phyloP scores from a whole-genome alignment of 2,888 invertebrate genomes.

The Myopa testacea region DNA sequence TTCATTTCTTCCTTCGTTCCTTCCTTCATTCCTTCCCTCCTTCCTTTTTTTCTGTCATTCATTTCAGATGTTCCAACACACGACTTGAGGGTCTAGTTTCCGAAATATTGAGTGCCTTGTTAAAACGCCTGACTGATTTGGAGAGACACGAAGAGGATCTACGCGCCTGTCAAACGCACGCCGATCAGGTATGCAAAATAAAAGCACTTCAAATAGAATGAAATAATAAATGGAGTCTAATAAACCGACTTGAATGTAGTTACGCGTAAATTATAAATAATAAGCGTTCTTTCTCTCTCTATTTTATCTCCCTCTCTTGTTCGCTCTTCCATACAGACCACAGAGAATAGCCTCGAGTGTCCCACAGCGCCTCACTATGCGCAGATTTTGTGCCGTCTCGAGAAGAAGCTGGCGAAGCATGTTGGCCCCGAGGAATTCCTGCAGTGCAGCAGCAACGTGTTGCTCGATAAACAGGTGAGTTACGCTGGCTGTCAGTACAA shows the following conservation, averaged over 20 bases:
- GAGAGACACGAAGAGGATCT: constrained; percentile 68
- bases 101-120: constrained; percentile 69
- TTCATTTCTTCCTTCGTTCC: background rate
- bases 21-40: background rate
- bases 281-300: no score
- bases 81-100: constrained; percentile 67
- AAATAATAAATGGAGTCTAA: constrained; percentile 36
- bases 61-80: constrained; percentile 66
- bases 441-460: constrained; percentile 67
- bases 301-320: background rate
- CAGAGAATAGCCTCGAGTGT: constrained; percentile 55
- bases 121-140: constrained; percentile 69
- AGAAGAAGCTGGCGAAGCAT: constrained; percentile 68
- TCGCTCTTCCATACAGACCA: background rate
- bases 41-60: constrained; percentile 28
- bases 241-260: no score
- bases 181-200: constrained; percentile 58
- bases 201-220: background rate
- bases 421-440: constrained; percentile 68
- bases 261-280: no score
- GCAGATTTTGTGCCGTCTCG: constrained; percentile 67
- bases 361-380: constrained; percentile 67
- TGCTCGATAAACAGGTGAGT: constrained; percentile 66
- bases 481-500: background rate
- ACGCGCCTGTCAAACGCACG: constrained; percentile 65